Percentiles rank a stretch among this genome's conserved stretches.
Evolutionary conservation across 2,888 invertebrate species (phyloP).

Genomic region (Eupithecia vulgata): DNA sequence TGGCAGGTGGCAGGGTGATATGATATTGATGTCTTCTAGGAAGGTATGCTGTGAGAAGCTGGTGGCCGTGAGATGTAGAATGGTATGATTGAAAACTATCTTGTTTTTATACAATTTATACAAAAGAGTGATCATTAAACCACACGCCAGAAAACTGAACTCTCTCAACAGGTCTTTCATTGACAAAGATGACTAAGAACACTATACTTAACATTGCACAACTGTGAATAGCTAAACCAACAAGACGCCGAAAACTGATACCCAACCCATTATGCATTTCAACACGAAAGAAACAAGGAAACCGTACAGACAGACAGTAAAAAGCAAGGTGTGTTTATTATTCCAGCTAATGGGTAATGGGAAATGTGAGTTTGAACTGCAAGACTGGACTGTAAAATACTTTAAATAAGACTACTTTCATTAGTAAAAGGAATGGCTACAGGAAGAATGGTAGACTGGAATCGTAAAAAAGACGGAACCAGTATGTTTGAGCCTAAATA

Average conservation of each 20-base stretch:
- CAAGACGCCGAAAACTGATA: neutral
- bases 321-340: conserved; percentile 28
- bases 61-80: neutral
- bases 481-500: neutral
- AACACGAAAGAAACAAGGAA: conserved; percentile 23
- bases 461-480: neutral
- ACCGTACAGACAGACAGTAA: conserved; percentile 9
- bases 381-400: conserved; percentile 22
- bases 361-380: conserved; percentile 13
- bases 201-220: conserved; percentile 7
- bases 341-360: conserved; percentile 24
- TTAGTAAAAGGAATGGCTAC: conserved; percentile 14
- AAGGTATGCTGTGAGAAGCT: neutral
- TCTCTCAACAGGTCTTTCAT: neutral
- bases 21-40: neutral
- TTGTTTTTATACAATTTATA: too few relatives aligned
- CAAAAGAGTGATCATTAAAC: neutral
- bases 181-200: neutral
- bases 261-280: conserved; percentile 27
- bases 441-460: neutral
- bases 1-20: neutral
- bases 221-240: neutral
- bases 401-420: conserved; percentile 22
- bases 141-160: neutral
- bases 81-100: neutral